Base-by-base conservation (phyloP, 2,797 vertebrate genomes). In the Urocyon cinereoargenteus region DNA sequence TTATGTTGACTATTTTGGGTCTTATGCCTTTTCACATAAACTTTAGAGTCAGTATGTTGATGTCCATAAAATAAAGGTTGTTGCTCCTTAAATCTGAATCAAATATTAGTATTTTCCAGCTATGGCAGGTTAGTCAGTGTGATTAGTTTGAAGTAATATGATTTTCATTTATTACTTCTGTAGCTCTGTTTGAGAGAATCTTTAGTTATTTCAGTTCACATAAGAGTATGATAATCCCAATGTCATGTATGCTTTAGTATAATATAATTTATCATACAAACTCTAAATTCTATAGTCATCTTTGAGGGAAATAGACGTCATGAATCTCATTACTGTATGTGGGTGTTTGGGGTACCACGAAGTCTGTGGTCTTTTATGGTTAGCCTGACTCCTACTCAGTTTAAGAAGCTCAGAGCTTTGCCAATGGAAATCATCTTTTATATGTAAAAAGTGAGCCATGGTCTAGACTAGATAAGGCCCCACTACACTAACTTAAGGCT, bases 341-440 rank as follows among this genome's bases (percentile, higher is more conserved):
- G 24, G 49, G 21, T 66, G 53, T 94, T 31, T 90, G 18, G 92
- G 16, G 53, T 68, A 84, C 49, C 21, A 75, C 18, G 10, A 82
- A 36, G 34, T 96, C 49, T 91, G 18, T 91, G 40, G 40, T 82
- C 51, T 86, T 81, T 94, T 92, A 70, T 75, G 55, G 21, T 85
- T 77, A 94, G 66, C n/a, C 21, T 78, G 45, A 84, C 13, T 91
- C 18, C 18, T 21, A 18, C 45, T 87, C 26, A 59, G 51, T 26
- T 13, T 75, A 59, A 82, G 28, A 4, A 73, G 19, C 31, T 90
- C 34, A 61, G 62, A 73, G 26, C 49, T 79, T 19, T 86, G 59
- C 9, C 55, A 81, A n/a, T 61, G 81, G 84, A 88, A 85, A 21
- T 2, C 59, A n/a, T 75, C 64, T 86, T 55, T 85, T 21, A 36